Base-by-base conservation (phyloP, 2,113 vertebrate genomes). In the Mohoua ochrocephala region DNA sequence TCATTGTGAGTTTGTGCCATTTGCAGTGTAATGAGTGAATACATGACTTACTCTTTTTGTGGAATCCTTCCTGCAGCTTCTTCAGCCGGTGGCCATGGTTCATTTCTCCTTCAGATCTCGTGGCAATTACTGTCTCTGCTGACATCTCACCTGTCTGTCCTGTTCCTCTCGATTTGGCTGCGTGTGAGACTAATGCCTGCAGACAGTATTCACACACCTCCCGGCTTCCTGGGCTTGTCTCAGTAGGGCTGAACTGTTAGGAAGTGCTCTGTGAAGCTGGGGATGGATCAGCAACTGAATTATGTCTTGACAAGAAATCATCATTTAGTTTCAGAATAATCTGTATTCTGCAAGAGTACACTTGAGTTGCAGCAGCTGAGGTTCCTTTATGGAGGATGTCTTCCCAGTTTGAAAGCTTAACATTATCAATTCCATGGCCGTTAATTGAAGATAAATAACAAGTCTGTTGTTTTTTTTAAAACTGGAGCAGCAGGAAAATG, bases 81-180 rank as follows among this genome's bases (percentile, higher is more conserved):
- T 83, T 67, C 88, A 83, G 1, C 67, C 7, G 1, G 71, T 76
- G 78, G 81, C 93, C 70, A 73, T 53, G 93, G 89, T 93, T 95
- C 82, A 39, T 86, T 96, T 96, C 92, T 96, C 90, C 75, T 85
- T 90, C 95, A 93, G 85, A 42, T 95, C 87, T 95, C 79, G 24
- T 90, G 88, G 82, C 78, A 93, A 49, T 91, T 91, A 57, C 81
- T 96, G 92, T 89, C 94, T 93, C 70, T 83, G 82, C 67, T 94
- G 94, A 87, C 91, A 90, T 83, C 90, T 95, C 90, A 94, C 90
- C 93, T 97, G 91, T 85, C 88, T 95, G 21, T 89, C 67, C 91
- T 85, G 87, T 95, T 96, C 82, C 71, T 85, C 84, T 96, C 7
- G 1, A 85, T 93, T 94, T 91, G 95, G 42, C 93, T 85, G 84